Evolutionary conservation across 2,797 vertebrate species (phyloP).

Genomic region (Eurystomus glaucurus): DNA sequence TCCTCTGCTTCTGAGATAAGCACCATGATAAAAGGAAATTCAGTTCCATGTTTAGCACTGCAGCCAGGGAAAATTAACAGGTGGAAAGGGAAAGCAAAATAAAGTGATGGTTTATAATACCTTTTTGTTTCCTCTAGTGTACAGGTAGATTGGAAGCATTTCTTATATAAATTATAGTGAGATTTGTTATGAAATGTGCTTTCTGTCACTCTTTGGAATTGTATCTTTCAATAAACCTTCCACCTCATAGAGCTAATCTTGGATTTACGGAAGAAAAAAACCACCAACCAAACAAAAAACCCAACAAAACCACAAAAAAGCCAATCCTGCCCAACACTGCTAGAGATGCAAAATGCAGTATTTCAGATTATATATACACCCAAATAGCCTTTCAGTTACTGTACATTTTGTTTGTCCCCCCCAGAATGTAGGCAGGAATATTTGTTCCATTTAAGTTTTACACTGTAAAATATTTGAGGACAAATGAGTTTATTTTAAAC

Average conservation of each 20-base stretch:
- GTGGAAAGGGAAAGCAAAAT: conserved; percentile 8
- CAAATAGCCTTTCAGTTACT: not conserved
- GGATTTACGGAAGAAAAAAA: conserved; percentile 7
- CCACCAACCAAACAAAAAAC: not conserved
- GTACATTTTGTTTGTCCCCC: too few species aligned
- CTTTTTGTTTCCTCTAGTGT: not conserved
- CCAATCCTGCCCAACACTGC: not conserved
- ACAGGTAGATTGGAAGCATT: not conserved
- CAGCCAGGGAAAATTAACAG: not conserved
- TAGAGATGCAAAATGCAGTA: not conserved
- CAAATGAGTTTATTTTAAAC: fast-evolving
- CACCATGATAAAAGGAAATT: not conserved
- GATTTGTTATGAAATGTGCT: conserved; percentile 31
- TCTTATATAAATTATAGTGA: conserved; percentile 18
- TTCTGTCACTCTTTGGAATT: conserved; percentile 33
- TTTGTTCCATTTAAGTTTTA: not conserved
- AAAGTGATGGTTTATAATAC: not conserved
- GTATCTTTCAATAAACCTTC: conserved; percentile 14
- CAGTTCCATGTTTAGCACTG: not conserved
- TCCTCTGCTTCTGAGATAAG: not conserved
- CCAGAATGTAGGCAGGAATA: not conserved
- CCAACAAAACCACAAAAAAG: not conserved
- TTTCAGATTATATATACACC: not conserved
- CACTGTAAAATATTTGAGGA: not conserved
- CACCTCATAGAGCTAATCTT: conserved; percentile 42